Percentiles rank a stretch among this genome's conserved stretches.
phyloP scores from a whole-genome alignment of 1,140 invertebrate genomes.

The Zaprionus nigranus region DNA sequence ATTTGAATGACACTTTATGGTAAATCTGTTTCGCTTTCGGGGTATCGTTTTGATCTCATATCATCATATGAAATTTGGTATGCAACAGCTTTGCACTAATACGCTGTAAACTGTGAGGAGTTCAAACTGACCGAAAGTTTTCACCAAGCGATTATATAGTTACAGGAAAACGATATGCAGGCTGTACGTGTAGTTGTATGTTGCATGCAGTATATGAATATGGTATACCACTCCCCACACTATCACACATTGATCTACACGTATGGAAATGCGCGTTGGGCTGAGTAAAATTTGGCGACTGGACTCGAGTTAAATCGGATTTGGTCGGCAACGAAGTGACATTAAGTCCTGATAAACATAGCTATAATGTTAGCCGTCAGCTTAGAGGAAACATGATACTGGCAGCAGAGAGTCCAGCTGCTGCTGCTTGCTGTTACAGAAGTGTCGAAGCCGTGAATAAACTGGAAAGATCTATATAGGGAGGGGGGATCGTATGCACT shows the following conservation, averaged over 20 bases:
- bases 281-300: not conserved
- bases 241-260: too few species aligned
- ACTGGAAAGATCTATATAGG: not conserved
- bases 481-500: not conserved
- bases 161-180: not conserved
- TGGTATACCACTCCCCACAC: too few species aligned
- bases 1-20: constrained; percentile 2
- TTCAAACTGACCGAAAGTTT: constrained; percentile 1
- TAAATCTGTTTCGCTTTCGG: not conserved
- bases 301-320: not conserved
- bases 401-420: not conserved
- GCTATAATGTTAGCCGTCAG: not conserved
- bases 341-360: not conserved
- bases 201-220: not conserved
- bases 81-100: not conserved
- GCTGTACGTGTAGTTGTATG: not conserved
- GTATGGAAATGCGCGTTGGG: too few species aligned
- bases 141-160: not conserved
- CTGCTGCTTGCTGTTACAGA: not conserved
- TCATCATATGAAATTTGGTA: not conserved
- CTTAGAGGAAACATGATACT: constrained; percentile 5
- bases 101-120: not conserved
- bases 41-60: not conserved
- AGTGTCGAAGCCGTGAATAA: constrained; percentile 2
- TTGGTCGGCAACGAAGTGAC: not conserved